phyloP scores from a whole-genome alignment of 1,140 invertebrate species.

The Pygmarrhopalites habei region DNA sequence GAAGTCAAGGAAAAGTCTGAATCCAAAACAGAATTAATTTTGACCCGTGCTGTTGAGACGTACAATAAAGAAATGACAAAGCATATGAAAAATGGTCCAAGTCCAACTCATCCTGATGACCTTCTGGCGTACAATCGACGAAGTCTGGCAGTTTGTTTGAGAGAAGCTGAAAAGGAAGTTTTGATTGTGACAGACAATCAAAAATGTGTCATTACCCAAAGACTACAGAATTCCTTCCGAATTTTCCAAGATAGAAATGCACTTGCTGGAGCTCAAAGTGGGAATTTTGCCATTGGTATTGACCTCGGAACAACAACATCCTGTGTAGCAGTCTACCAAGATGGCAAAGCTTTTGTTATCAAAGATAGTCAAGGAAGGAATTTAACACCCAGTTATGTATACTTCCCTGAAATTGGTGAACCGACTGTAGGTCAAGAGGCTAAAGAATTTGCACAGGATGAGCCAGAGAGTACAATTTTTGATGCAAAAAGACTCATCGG shows the following conservation, averaged over 20 bases:
- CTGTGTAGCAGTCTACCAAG: conserved; percentile 68
- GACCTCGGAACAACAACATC: conserved; percentile 96
- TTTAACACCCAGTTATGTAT: conserved; percentile 47
- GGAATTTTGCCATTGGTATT: conserved; percentile 64
- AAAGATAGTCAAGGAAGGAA: conserved; percentile 4
- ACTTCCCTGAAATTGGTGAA: conserved; percentile 49
- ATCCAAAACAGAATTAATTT: neutral
- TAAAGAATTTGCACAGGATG: conserved; percentile 1
- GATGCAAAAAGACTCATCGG: no score
- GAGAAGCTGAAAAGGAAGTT: neutral
- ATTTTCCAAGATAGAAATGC: neutral
- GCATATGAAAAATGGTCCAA: neutral
- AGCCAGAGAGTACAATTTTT: conserved; percentile 24
- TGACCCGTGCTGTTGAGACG: neutral
- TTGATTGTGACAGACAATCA: neutral
- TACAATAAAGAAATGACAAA: neutral
- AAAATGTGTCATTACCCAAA: neutral
- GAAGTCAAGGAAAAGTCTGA: neutral
- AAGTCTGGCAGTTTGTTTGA: neutral
- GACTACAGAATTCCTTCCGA: neutral
- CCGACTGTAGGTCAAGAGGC: conserved; percentile 32
- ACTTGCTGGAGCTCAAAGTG: neutral
- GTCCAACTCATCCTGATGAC: neutral
- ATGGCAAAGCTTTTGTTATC: conserved; percentile 1
- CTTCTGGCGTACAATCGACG: neutral